These are phyloP conservation scores for Drosophila ambigua DNA, from an alignment of 1,140 invertebrate genomes.

Conservation along the genomic window DNA sequence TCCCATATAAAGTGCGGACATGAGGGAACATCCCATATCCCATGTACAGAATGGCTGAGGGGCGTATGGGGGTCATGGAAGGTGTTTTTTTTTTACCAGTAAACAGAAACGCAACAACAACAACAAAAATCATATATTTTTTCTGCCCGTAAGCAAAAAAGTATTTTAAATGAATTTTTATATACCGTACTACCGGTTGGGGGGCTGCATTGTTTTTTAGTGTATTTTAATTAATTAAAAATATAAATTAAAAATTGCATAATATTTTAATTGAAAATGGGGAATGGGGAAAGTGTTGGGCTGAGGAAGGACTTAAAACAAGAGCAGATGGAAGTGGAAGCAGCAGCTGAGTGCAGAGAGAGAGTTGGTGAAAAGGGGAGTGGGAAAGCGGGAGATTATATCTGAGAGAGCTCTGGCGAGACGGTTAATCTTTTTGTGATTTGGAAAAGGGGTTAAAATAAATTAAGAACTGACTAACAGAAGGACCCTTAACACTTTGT, in stretches of 20 bases:
- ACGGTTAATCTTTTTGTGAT: no score
- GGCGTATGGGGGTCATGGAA: slow-evolving; percentile 6
- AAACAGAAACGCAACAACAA: slow-evolving; percentile 8
- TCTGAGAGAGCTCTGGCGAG: background rate
- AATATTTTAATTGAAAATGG: slow-evolving; percentile 67
- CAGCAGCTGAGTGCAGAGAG: background rate
- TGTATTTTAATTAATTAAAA: slow-evolving; percentile 78
- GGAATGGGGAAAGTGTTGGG: background rate
- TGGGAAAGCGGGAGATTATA: background rate
- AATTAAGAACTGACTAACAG: no score
- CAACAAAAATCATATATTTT: slow-evolving; percentile 13
- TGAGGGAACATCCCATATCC: no score
- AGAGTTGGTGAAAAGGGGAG: background rate
- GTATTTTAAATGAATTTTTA: slow-evolving; percentile 78
- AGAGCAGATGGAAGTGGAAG: background rate
- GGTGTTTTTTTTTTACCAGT: slow-evolving; percentile 44
- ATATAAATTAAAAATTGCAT: slow-evolving; percentile 72
- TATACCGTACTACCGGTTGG: slow-evolving; percentile 9
- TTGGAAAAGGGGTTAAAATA: no score
- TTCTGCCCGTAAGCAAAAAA: slow-evolving; percentile 70
- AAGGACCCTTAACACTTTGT: no score
- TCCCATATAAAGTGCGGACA: no score
- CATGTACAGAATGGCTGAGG: no score
- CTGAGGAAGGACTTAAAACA: background rate
- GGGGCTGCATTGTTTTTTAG: slow-evolving; percentile 55